Base-by-base conservation (phyloP, 2,113 vertebrate genomes). In the Notiomystis cincta region DNA sequence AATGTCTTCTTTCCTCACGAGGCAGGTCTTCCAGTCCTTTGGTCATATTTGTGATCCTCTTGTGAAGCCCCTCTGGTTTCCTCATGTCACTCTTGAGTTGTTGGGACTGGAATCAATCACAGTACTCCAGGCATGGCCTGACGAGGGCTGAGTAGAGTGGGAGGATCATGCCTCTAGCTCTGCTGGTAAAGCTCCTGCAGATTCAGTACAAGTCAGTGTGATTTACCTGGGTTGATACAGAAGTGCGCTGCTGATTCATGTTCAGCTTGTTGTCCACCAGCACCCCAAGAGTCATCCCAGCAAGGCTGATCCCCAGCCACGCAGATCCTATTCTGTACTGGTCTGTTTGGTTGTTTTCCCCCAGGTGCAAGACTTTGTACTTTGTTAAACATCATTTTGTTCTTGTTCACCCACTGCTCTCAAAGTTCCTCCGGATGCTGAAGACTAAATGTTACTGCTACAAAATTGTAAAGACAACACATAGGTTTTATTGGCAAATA, bases 51-150 rank as follows among this genome's bases (percentile, higher is more conserved):
- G 0, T 70, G 9, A 19, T 24, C 8, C 5, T 87, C 13, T 16
- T 64, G 76, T 65, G 33, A 25, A 45, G 3, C 1, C 4, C 18
- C n/a, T 69, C 23, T 7, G 4, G 3, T 35, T 47, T 76, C 48
- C 47, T 5, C 20, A 16, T 1, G 2, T 45, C 0, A 0, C 44
- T 69, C 22, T 56, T 51, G 40, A 54, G 19, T 7, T 40, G 6
- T 3, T 13, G 19, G 16, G 25, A 23, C 16, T 30, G 64, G 16
- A 64, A 73, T 1, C 0, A 2, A 54, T 16, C 20, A 35, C 11
- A 17, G 23, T 13, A 30, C 23, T 66, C 18, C 6, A 8, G 16
- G 18, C 18, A 4, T 3, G 22, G 20, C 17, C 33, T 69, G 56
- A 37, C 0, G 3, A 37, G 30, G 7, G 5, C 28, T 60, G 50